phyloP scores from a whole-genome alignment of 2,888 invertebrate species.

The Mimumesa dahlbomi region DNA sequence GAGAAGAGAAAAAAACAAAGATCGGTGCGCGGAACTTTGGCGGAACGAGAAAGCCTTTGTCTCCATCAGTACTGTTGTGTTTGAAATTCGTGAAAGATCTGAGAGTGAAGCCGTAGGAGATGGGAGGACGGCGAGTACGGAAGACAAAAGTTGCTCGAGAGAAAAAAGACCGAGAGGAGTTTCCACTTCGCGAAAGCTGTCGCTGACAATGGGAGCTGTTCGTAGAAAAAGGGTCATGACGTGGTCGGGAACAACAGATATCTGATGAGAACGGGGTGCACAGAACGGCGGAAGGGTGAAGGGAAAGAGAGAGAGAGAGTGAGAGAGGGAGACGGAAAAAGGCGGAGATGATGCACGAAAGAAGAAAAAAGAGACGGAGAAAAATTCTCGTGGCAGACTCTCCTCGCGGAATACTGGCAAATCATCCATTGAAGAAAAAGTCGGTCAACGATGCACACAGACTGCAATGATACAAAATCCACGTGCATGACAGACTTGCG shows the following conservation, averaged over 20 bases:
- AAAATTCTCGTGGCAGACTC: constrained; percentile 41
- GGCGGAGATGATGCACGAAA: too few relatives aligned
- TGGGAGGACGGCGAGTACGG: background rate
- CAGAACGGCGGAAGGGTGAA: constrained; percentile 31
- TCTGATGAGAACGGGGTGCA: constrained; percentile 53
- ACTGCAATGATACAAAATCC: constrained; percentile 50
- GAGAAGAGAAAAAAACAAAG: too few relatives aligned
- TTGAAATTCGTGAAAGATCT: constrained; percentile 50
- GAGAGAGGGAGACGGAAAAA: constrained; percentile 6
- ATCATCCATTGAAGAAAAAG: constrained; percentile 66
- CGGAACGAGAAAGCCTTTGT: constrained; percentile 24
- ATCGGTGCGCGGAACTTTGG: too few relatives aligned
- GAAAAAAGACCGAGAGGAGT: constrained; percentile 26
- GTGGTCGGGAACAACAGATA: constrained; percentile 52
- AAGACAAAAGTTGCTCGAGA: constrained; percentile 49
- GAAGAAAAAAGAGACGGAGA: too few relatives aligned
- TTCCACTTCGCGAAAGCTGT: constrained; percentile 64
- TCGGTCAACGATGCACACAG: constrained; percentile 62
- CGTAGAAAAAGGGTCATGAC: constrained; percentile 52
- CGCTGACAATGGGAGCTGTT: constrained; percentile 56
- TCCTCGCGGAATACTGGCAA: constrained; percentile 49
- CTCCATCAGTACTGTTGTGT: constrained; percentile 29
- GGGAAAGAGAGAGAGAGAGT: constrained; percentile 17
- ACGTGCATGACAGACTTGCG: constrained; percentile 33
- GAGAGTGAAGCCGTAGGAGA: constrained; percentile 12